A percentile compares a stretch with the other conserved stretches of the same genome.
phyloP scores from a whole-genome alignment of 2,888 invertebrate genomes.

The Sarcophaga rosellei region DNA sequence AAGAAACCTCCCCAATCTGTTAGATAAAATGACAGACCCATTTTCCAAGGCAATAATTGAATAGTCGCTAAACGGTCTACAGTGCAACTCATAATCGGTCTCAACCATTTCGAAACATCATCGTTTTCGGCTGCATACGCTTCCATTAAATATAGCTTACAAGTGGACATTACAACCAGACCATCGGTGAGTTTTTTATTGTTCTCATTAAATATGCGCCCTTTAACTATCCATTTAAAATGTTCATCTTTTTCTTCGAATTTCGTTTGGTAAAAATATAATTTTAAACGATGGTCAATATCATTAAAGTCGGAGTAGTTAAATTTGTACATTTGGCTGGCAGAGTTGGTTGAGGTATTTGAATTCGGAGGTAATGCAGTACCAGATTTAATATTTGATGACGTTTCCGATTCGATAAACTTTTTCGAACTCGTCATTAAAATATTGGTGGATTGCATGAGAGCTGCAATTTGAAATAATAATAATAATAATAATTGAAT shows the following conservation, averaged over 20 bases:
- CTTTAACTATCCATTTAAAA: conserved; percentile 82
- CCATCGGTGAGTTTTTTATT: conserved; percentile 79
- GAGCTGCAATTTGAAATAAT: conserved; percentile 75
- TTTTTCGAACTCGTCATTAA: conserved; percentile 80
- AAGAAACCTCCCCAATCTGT: conserved; percentile 79
- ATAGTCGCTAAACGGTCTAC: conserved; percentile 82
- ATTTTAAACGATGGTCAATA: conserved; percentile 84
- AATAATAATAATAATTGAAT: not conserved
- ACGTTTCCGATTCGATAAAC: conserved; percentile 73
- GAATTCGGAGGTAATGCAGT: conserved; percentile 29
- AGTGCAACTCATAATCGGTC: conserved; percentile 81
- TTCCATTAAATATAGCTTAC: conserved; percentile 82
- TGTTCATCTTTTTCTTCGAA: conserved; percentile 83
- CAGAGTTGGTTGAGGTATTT: conserved; percentile 6
- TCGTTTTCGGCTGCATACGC: conserved; percentile 82
- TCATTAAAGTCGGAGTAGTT: conserved; percentile 83
- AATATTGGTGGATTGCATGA: conserved; percentile 82
- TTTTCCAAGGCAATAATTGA: conserved; percentile 83
- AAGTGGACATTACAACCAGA: conserved; percentile 82
- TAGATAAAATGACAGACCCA: conserved; percentile 82
- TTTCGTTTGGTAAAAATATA: conserved; percentile 83
- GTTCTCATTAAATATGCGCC: conserved; percentile 81
- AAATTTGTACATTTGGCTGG: conserved; percentile 81
- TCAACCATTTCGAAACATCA: conserved; percentile 83
- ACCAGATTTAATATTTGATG: conserved; percentile 66